Conservation (phyloP, 2,888 invertebrate genomes). For the Pyrgus malvae region DNA sequence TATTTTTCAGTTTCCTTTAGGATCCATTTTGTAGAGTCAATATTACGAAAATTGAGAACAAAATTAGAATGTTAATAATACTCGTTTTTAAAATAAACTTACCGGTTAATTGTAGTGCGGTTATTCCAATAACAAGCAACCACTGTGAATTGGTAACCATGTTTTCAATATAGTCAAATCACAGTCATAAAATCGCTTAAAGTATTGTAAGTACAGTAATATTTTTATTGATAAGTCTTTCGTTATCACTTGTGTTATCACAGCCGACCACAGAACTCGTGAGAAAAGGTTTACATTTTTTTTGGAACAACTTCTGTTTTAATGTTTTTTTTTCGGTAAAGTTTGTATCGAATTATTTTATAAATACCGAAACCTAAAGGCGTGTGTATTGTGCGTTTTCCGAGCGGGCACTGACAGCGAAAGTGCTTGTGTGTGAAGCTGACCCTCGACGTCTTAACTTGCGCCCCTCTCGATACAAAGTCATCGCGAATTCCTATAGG, state of each 20-base stretch:
- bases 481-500: slow-evolving; percentile 31
- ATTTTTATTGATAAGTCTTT: not conserved
- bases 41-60: too few species aligned
- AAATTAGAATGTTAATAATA: not conserved
- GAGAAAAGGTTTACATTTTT: too few species aligned
- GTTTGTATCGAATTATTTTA: too few species aligned
- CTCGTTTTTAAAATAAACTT: slow-evolving; percentile 19
- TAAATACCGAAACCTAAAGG: slow-evolving; percentile 31
- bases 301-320: too few species aligned
- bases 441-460: slow-evolving; percentile 36
- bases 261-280: slow-evolving; percentile 17
- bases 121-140: slow-evolving; percentile 67
- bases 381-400: slow-evolving; percentile 55
- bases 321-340: too few species aligned
- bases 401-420: slow-evolving; percentile 64
- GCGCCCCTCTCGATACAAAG: slow-evolving; percentile 37
- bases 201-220: not conserved
- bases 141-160: slow-evolving; percentile 64
- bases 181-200: slow-evolving; percentile 5
- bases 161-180: slow-evolving; percentile 34
- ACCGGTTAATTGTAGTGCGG: slow-evolving; percentile 63
- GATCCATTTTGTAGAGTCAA: too few species aligned
- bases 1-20: too few species aligned
- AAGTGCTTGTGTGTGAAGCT: slow-evolving; percentile 54
- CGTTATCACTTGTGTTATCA: slow-evolving; percentile 9